Evolutionary conservation across 2,113 vertebrate species (phyloP), one percentile per base, ranked within the genome.

Genomic region (Pygoscelis adeliae): DNA sequence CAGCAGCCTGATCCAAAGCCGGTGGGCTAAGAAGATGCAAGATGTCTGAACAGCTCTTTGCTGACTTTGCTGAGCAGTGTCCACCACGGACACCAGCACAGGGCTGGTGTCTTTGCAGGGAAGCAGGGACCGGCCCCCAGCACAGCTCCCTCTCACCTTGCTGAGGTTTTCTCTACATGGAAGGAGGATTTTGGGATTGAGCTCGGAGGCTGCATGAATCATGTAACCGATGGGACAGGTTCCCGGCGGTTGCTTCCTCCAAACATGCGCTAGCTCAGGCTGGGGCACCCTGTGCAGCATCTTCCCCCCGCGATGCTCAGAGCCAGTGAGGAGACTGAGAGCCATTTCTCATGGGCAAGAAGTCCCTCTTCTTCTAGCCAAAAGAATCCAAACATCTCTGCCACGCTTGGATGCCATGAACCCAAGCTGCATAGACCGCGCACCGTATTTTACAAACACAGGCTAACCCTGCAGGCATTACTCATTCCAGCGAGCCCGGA

Each of bases 71-170:
- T 1, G 1, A 83, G 44, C 15, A 12, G 29, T 13, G 19, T 59
- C 44, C 8, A 10, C 19, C 5, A 3, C 0, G 9, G 55, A 32
- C 2, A 3, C 17, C n/a, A 81, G 38, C 29, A 65, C 0, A 0
- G 36, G 9, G 42, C 59, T 74, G 69, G 40, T 29, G 14, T 40
- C 74, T 74, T 76, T 82, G 44, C 71, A 65, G 40, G 47, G 15
- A 61, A 61, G 26, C 36, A 66, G 50, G 16, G 65, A 42, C 19
- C 0, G 1, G 27, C 11, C 8, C 11, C 50, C 4, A 2, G 42
- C 72, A 82, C 70, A 70, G 15, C 20, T 82, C 30, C 20, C 26
- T 72, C 47, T 77, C 40, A 26, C 25, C 76, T 80, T 2, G 0
- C 66, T 50, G 74, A 36, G 42, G 13, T 53, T 77, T 82, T 18